Conservation (phyloP, 2,888 invertebrate species). For the Cryptus armator region DNA sequence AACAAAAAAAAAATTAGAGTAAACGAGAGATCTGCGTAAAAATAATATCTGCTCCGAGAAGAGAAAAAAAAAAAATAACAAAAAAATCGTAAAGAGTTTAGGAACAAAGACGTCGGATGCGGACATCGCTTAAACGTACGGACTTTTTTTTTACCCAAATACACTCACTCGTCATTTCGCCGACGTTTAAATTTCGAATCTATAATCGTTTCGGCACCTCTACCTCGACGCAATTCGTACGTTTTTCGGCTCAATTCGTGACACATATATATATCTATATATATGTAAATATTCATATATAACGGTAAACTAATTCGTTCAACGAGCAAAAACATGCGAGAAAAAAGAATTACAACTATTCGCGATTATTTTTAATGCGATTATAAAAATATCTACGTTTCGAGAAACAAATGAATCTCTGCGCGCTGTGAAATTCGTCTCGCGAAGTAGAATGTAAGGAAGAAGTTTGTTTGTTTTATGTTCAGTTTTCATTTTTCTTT, state of each 20-base stretch:
- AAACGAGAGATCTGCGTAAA: slow-evolving; percentile 55
- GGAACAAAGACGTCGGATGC: slow-evolving; percentile 44
- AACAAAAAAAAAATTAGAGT: slow-evolving; percentile 45
- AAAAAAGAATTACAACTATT: slow-evolving; percentile 31
- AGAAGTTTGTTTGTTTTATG: slow-evolving; percentile 39
- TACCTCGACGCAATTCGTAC: slow-evolving; percentile 27
- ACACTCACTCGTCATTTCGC: slow-evolving; percentile 36
- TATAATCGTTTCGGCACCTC: slow-evolving; percentile 10
- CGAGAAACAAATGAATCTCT: slow-evolving; percentile 47
- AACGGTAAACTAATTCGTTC: slow-evolving; percentile 17
- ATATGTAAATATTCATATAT: neutral
- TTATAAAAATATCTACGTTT: slow-evolving; percentile 60
- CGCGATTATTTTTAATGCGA: slow-evolving; percentile 18
- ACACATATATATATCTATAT: slow-evolving; percentile 1
- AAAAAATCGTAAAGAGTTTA: slow-evolving; percentile 49
- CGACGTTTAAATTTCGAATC: slow-evolving; percentile 18
- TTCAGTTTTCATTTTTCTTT: slow-evolving; percentile 1
- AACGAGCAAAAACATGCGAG: slow-evolving; percentile 35
- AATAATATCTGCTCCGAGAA: slow-evolving; percentile 28
- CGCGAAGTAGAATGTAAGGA: slow-evolving; percentile 49
- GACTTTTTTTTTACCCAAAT: slow-evolving; percentile 21
- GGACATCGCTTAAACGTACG: slow-evolving; percentile 33
- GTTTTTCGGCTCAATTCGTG: slow-evolving; percentile 19
- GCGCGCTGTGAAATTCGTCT: slow-evolving; percentile 34
- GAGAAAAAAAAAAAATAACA: neutral